Percentiles rank a stretch among this genome's conserved stretches.
These are phyloP conservation scores for Nestor notabilis DNA, from an alignment of 2,113 vertebrate species.

Conservation along the genomic window DNA sequence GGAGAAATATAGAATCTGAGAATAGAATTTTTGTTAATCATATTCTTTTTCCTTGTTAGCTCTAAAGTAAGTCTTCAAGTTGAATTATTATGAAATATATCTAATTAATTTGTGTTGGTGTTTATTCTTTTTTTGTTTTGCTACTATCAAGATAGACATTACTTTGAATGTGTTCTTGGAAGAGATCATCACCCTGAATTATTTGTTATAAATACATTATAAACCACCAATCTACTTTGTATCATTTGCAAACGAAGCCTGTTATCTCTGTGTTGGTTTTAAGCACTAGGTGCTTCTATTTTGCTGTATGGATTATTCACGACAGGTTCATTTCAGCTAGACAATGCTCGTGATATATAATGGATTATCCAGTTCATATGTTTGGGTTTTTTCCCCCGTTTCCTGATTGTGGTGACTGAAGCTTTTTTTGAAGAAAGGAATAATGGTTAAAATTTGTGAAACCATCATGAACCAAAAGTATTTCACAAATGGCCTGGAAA, in stretches of 20 bases:
- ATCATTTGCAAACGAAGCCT: background rate
- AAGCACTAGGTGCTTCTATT: conserved; percentile 23
- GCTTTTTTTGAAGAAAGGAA: background rate
- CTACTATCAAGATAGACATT: background rate
- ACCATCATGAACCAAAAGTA: background rate
- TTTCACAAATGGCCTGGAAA: background rate
- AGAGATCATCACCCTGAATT: background rate
- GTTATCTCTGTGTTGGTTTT: background rate
- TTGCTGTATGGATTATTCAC: conserved; percentile 28
- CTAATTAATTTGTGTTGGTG: background rate
- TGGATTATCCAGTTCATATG: background rate
- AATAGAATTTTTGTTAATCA: background rate
- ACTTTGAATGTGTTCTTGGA: background rate
- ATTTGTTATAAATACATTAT: conserved; percentile 26
- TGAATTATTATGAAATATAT: background rate
- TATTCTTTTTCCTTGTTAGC: background rate
- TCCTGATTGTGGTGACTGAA: background rate
- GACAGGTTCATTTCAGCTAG: background rate
- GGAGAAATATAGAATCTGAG: background rate
- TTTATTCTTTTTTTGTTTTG: background rate
- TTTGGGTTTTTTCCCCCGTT: background rate
- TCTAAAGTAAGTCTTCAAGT: background rate
- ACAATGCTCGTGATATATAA: background rate
- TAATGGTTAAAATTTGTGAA: background rate
- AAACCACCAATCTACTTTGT: background rate